Conservation (phyloP, 1,140 invertebrate species). For the Tetramorium simillimum region DNA sequence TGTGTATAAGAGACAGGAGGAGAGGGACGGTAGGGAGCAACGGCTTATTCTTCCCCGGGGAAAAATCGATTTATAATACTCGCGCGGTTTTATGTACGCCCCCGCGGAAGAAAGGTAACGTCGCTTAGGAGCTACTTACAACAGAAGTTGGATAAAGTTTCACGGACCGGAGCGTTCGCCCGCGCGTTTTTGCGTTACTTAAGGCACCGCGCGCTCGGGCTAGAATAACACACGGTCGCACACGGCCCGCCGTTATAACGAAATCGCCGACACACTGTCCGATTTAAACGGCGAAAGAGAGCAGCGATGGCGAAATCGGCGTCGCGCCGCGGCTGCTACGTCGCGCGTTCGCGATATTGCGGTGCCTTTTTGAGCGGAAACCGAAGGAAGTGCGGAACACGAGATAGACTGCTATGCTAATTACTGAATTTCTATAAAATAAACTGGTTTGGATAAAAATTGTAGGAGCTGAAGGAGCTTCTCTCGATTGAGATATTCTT, state of each 20-base stretch:
- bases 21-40: background rate
- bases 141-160: constrained; percentile 62
- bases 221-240: constrained; percentile 39
- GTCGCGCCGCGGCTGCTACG: background rate
- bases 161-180: constrained; percentile 38
- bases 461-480: background rate
- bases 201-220: constrained; percentile 42
- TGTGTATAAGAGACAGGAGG: too few relatives aligned
- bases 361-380: background rate
- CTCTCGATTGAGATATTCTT: background rate
- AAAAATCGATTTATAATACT: constrained; percentile 68
- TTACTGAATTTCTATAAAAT: background rate
- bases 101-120: constrained; percentile 43
- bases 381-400: background rate
- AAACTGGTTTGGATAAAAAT: background rate
- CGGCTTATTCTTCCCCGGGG: constrained; percentile 3
- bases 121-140: constrained; percentile 58
- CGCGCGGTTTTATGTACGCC: constrained; percentile 52
- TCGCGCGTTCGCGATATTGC: background rate
- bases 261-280: constrained; percentile 37
- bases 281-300: constrained; percentile 24
- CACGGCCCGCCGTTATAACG: background rate
- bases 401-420: background rate
- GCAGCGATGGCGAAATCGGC: background rate
- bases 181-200: constrained; percentile 52